Conservation (phyloP, 2,113 vertebrate genomes). For the Amphiprion percula region DNA sequence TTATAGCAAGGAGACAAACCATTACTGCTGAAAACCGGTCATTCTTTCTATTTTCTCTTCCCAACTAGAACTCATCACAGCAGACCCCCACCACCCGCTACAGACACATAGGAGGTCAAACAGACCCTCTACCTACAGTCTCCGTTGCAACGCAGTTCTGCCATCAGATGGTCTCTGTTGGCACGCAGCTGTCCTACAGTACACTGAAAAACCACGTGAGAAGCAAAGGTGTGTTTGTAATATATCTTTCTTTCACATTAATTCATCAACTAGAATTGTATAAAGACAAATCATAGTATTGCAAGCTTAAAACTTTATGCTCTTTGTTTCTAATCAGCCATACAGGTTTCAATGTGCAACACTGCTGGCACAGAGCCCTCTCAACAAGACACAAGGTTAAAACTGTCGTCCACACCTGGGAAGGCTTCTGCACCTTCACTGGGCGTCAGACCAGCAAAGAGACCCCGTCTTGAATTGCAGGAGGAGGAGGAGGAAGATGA, state of each 20-base stretch:
- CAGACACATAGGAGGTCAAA: too few relatives aligned
- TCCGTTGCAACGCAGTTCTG: background rate
- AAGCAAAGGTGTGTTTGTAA: background rate
- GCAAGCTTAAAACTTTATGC: too few relatives aligned
- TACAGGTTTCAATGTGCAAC: background rate
- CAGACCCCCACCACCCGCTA: too few relatives aligned
- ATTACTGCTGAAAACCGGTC: too few relatives aligned
- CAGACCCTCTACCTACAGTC: background rate
- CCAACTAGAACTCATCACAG: too few relatives aligned
- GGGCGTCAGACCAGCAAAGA: background rate
- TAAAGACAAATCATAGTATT: too few relatives aligned
- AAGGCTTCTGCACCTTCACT: background rate
- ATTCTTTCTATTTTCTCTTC: too few relatives aligned
- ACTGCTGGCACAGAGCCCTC: background rate
- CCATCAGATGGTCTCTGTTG: background rate
- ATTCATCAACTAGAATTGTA: too few relatives aligned
- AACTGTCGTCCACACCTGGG: background rate
- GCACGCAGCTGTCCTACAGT: background rate
- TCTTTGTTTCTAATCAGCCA: background rate
- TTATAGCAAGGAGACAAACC: too few relatives aligned
- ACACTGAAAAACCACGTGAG: background rate
- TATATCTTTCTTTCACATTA: too few relatives aligned
- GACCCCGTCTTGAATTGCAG: background rate
- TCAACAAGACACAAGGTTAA: background rate
- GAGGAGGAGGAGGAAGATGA: too few relatives aligned